Evolutionary conservation across 1,140 invertebrate genomes (phyloP).

Genomic region (Cyclargus thomasi): DNA sequence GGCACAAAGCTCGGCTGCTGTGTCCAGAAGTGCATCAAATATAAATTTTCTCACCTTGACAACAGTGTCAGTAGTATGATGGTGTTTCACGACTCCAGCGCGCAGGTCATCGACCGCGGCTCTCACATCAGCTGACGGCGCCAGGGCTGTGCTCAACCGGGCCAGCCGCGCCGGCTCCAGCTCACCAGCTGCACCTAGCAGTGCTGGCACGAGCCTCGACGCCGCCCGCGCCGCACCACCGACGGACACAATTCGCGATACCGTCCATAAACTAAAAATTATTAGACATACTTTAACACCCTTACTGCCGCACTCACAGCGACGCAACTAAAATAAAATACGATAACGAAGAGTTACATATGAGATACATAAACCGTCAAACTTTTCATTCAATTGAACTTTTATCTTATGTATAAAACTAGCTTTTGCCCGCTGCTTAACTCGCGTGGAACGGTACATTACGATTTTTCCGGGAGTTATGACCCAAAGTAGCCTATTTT

Average conservation of each 20-base stretch:
- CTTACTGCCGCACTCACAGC: too few species aligned
- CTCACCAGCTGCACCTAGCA: conserved; percentile 89
- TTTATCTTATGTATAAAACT: too few species aligned
- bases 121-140: conserved; percentile 78
- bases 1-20: conserved; percentile 90
- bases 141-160: conserved; percentile 85
- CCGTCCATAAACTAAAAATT: conserved; percentile 79
- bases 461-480: too few species aligned
- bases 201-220: conserved; percentile 85
- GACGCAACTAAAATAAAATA: too few species aligned
- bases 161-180: conserved; percentile 86
- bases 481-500: too few species aligned
- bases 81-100: conserved; percentile 85
- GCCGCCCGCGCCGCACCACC: conserved; percentile 86
- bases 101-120: conserved; percentile 86
- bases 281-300: too few species aligned
- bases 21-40: conserved; percentile 34
- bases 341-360: too few species aligned
- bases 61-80: conserved; percentile 92
- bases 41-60: conserved; percentile 75
- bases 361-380: too few species aligned
- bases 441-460: too few species aligned
- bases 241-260: conserved; percentile 87
- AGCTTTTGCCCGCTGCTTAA: too few species aligned
- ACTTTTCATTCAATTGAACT: too few species aligned